These are phyloP conservation scores for Clusia tigrina DNA, from an alignment of 2,888 invertebrate species.

Conservation along the genomic window DNA sequence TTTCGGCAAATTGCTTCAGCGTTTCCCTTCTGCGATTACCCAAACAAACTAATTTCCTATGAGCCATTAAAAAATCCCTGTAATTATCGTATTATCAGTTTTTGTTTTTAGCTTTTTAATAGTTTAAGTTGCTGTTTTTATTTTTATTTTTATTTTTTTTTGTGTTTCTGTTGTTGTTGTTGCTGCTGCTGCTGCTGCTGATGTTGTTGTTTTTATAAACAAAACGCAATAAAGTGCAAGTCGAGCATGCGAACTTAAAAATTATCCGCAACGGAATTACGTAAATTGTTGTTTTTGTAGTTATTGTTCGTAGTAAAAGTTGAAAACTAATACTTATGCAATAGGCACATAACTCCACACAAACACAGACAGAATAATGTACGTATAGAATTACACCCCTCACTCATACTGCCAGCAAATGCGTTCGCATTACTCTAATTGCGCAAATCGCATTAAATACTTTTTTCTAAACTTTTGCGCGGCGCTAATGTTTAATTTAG, in stretches of 20 bases:
- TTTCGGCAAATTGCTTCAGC: too few species aligned
- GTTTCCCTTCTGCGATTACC: background rate
- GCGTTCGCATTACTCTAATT: slow-evolving; percentile 16
- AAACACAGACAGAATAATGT: background rate
- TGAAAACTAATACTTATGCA: slow-evolving; percentile 25
- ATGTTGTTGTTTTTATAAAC: slow-evolving; percentile 12
- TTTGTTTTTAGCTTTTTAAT: slow-evolving; percentile 15
- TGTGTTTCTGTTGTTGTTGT: too few species aligned
- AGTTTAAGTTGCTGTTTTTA: slow-evolving; percentile 15
- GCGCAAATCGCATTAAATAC: slow-evolving; percentile 18
- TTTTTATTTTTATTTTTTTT: slow-evolving; percentile 15
- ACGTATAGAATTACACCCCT: background rate
- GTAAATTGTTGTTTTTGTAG: slow-evolving; percentile 21
- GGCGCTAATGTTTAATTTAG: slow-evolving; percentile 18
- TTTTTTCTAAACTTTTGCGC: slow-evolving; percentile 1
- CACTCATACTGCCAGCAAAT: slow-evolving; percentile 23
- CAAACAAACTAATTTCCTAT: slow-evolving; percentile 17
- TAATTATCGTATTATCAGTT: slow-evolving; percentile 25
- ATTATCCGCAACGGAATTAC: slow-evolving; percentile 29
- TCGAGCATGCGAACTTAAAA: slow-evolving; percentile 14
- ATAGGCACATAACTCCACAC: slow-evolving; percentile 9
- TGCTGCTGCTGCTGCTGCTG: too few species aligned
- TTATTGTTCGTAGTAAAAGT: slow-evolving; percentile 22
- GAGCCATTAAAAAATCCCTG: background rate
- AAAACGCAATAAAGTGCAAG: slow-evolving; percentile 26